phyloP scores from a whole-genome alignment of 2,888 invertebrate species.

The Platycnemis pennipes region DNA sequence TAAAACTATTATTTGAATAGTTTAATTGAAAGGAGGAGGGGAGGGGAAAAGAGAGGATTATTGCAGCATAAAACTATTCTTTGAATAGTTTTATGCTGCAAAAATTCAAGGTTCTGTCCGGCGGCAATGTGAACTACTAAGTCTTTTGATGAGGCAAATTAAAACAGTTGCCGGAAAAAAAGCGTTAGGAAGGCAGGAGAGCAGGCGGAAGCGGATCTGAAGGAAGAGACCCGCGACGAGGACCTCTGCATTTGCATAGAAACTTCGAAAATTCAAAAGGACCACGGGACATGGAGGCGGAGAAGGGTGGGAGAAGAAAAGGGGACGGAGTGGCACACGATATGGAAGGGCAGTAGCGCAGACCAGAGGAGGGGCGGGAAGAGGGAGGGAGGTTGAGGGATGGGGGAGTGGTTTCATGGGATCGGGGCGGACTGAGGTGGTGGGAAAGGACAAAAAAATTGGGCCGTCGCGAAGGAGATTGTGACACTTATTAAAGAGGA shows the following conservation, averaged over 20 bases:
- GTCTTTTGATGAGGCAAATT: not conserved
- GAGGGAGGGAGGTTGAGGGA: not conserved
- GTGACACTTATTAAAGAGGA: constrained; percentile 65
- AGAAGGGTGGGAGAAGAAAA: too few species aligned
- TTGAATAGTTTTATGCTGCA: too few species aligned
- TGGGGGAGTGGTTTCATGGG: not conserved
- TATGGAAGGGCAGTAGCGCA: not conserved
- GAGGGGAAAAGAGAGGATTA: too few species aligned
- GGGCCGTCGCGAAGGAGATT: constrained; percentile 58
- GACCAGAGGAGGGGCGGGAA: not conserved
- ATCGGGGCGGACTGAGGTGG: not conserved
- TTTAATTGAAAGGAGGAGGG: too few species aligned
- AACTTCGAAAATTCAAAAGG: constrained; percentile 34
- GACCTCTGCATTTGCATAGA: not conserved
- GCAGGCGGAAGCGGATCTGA: not conserved
- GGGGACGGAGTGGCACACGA: not conserved
- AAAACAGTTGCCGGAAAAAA: not conserved
- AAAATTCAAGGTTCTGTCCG: not conserved
- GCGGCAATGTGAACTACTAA: not conserved
- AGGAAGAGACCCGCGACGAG: not conserved
- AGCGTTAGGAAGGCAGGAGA: not conserved
- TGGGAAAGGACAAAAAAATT: constrained; percentile 47
- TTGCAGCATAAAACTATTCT: too few species aligned
- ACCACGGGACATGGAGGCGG: not conserved
- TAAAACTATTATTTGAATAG: too few species aligned